These are phyloP conservation scores for Platichthys flesus DNA, from an alignment of 2,113 vertebrate species.

Conservation along the genomic window DNA sequence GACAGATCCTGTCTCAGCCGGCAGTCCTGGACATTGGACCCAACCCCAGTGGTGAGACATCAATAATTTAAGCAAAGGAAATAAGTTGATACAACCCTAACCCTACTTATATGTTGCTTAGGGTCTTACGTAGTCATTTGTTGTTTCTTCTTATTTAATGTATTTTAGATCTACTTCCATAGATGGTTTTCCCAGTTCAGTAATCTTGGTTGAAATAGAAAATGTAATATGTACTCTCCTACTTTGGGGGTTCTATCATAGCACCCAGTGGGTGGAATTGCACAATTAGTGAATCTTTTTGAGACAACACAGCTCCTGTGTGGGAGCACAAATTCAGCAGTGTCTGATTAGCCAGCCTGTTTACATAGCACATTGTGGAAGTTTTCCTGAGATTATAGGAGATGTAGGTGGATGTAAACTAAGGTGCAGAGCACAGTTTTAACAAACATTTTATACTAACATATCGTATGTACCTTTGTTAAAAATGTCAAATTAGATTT, in stretches of 20 bases:
- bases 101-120: not conserved
- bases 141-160: not conserved
- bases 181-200: not conserved
- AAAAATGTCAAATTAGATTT: not conserved
- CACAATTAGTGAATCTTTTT: not conserved
- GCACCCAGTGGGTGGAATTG: not conserved
- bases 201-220: not conserved
- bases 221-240: no score
- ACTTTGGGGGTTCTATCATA: not conserved
- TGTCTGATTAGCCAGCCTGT: conserved; percentile 1
- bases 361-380: not conserved
- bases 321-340: not conserved
- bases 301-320: not conserved
- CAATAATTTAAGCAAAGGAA: not conserved
- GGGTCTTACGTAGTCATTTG: not conserved
- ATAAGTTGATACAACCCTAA: not conserved
- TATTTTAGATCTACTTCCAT: no score
- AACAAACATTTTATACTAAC: not conserved
- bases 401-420: not conserved
- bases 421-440: not conserved
- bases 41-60: conserved; percentile 83
- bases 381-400: not conserved
- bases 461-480: not conserved
- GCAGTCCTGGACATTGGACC: conserved; percentile 87
- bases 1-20: conserved; percentile 95